These are phyloP conservation scores for Papilio xuthus DNA, from an alignment of 1,140 invertebrate genomes.

Conservation along the genomic window DNA sequence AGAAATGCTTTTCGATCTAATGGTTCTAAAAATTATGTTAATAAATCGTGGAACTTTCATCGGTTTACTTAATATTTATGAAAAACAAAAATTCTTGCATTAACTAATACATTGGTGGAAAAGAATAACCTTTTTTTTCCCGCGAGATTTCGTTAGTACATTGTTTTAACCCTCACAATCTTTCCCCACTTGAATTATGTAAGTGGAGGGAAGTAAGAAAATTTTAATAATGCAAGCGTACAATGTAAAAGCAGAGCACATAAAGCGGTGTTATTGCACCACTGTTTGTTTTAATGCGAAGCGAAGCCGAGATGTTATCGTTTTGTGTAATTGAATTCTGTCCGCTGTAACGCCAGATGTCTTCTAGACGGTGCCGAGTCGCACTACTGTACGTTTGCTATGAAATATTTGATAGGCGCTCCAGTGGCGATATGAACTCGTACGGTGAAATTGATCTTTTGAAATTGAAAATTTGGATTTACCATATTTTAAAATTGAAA, in stretches of 20 bases:
- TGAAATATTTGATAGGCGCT: conserved; percentile 66
- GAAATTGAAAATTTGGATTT: neutral
- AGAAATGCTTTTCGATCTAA: no score
- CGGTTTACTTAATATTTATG: neutral
- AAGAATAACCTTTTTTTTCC: conserved; percentile 15
- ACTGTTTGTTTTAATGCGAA: conserved; percentile 56
- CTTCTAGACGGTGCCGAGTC: conserved; percentile 48
- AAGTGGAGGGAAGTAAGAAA: conserved; percentile 37
- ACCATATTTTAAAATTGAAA: neutral
- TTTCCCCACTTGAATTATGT: conserved; percentile 37
- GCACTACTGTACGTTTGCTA: conserved; percentile 55
- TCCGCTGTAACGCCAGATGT: conserved; percentile 54
- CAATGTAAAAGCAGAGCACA: conserved; percentile 39
- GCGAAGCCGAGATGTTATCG: conserved; percentile 50
- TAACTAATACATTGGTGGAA: conserved; percentile 19
- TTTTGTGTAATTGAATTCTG: conserved; percentile 57
- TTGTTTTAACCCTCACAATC: conserved; percentile 33
- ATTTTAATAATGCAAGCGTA: conserved; percentile 44
- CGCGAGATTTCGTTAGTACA: conserved; percentile 24
- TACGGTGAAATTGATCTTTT: conserved; percentile 2
- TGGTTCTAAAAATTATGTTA: neutral
- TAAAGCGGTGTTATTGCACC: conserved; percentile 51
- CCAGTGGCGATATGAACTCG: conserved; percentile 41
- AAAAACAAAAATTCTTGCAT: neutral
- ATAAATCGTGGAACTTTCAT: neutral